phyloP scores from a whole-genome alignment of 2,888 invertebrate species.

The Tipula unca region DNA sequence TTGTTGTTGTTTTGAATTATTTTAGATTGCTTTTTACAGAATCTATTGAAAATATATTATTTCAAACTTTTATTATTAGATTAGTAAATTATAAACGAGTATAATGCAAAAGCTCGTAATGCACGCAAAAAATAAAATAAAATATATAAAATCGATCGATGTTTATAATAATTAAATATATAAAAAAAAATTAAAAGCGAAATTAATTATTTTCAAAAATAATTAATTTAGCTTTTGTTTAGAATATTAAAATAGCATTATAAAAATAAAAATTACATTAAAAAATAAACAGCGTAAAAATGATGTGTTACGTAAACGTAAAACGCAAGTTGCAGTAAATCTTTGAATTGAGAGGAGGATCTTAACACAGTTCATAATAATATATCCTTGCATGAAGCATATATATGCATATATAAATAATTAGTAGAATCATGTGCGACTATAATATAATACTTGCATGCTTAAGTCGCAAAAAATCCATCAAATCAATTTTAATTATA shows the following conservation, averaged over 20 bases:
- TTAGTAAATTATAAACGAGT: background rate
- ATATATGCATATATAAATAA: background rate
- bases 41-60: background rate
- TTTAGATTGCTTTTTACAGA: background rate
- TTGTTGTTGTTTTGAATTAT: background rate
- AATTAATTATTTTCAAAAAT: background rate
- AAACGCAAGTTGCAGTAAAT: background rate
- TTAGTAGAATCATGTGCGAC: background rate
- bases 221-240: background rate
- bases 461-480: background rate
- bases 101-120: background rate
- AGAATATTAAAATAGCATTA: conserved; percentile 14
- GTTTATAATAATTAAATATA: background rate
- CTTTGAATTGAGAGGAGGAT: background rate
- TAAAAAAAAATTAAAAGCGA: background rate
- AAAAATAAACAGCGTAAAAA: background rate
- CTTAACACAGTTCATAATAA: background rate
- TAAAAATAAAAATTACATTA: background rate
- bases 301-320: background rate
- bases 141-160: background rate
- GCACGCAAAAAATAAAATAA: background rate
- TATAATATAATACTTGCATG: background rate
- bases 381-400: background rate
- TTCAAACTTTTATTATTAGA: background rate
- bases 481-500: background rate